Evolutionary conservation across 2,888 invertebrate genomes (phyloP), one percentile per base, ranked within the genome.

Genomic region (Amphipoea lucens): DNA sequence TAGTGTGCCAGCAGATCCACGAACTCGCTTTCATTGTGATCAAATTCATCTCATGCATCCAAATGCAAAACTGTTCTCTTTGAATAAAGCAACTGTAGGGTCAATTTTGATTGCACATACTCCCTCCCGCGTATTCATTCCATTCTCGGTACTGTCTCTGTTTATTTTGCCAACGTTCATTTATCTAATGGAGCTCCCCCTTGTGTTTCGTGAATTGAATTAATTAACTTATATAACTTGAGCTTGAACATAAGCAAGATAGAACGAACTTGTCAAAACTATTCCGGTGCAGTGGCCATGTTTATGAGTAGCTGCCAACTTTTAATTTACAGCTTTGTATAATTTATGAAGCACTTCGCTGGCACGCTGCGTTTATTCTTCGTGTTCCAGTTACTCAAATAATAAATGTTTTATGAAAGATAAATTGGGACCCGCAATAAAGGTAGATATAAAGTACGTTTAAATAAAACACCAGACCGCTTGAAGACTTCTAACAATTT

Each of bases 241-340:
- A 69, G 72, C 69, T 62, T 54, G 54, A 51, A 78, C 63, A 36
- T 42, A 57, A 78, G 7, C 62, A 84, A 86, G 75, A 84, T 80
- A 74, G 83, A 88, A 80, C 63, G 57, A 69, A 74, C 63, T 81
- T 80, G 79, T 87, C 82, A 89, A 76, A 88, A 84, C 78, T 83
- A 86, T 79, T 74, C 78, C 79, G 48, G 42, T 81, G 84, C 84
- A 88, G 73, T 67, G 67, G 77, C 76, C 70, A 86, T 84, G 71
- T 88, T 85, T 87, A 85, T 77, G 82, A 82, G 63, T 77, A n/a
- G 79, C 81, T 87, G 89, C 87, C 88, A 91, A 89, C 79, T 82
- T 88, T 84, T 88, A 87, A 90, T 90, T 90, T 90, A 89, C 85
- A 85, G 79, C 82, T 87, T 81, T 83, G 84, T 86, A 85, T 88